Evolutionary conservation across 2,797 vertebrate species (phyloP).

Genomic region (Luscinia luscinia): DNA sequence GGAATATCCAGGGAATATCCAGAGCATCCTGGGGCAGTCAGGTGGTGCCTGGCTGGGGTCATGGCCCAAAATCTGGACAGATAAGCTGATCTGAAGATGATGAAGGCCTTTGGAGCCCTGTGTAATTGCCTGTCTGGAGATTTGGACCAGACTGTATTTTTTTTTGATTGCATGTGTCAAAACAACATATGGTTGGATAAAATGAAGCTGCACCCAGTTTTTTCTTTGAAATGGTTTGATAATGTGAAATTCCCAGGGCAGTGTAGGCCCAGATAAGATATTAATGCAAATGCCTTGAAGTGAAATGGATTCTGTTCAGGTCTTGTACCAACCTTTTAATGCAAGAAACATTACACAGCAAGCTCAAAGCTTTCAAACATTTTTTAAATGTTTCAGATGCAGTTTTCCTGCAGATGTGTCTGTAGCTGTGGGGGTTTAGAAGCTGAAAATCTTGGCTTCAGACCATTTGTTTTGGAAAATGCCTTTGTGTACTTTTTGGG

Average conservation of each 20-base stretch:
- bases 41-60: not conserved
- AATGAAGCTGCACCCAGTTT: not conserved
- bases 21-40: not conserved
- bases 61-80: not conserved
- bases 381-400: not conserved
- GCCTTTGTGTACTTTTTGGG: not conserved
- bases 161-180: not conserved
- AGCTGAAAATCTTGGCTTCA: not conserved
- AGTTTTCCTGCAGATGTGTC: not conserved
- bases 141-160: not conserved
- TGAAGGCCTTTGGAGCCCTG: not conserved
- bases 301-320: not conserved
- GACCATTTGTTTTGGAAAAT: not conserved
- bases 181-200: not conserved
- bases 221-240: not conserved
- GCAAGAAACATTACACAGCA: not conserved
- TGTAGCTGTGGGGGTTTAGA: not conserved
- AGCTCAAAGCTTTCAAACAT: rapidly evolving
- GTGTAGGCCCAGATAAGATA: not conserved
- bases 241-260: not conserved
- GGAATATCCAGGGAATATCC: no score
- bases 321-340: not conserved
- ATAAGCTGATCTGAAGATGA: not conserved
- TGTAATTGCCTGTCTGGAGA: not conserved
- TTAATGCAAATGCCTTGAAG: not conserved